Percentiles rank a stretch among this genome's conserved stretches.
Evolutionary conservation across 2,888 invertebrate genomes (phyloP).

Genomic region (Platycheirus rosarum): DNA sequence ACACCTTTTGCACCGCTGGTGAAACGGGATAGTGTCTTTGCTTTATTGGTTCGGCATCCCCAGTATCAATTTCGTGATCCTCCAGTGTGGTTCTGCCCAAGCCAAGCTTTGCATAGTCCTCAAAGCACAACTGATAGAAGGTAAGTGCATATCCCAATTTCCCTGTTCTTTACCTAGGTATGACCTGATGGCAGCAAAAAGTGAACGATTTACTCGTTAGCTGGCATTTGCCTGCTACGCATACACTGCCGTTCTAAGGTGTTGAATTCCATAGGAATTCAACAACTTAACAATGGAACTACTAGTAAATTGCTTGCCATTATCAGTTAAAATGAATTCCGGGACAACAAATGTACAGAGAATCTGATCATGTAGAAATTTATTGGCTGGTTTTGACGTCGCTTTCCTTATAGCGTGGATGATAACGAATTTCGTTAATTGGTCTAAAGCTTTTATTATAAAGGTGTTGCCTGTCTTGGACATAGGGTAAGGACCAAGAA

Average conservation of each 20-base stretch:
- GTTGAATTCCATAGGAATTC: not conserved
- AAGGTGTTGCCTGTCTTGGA: too few relatives aligned
- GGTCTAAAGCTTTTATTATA: too few relatives aligned
- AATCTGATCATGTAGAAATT: too few relatives aligned
- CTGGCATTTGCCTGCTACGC: not conserved
- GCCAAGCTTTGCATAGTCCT: too few relatives aligned
- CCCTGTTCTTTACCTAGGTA: not conserved
- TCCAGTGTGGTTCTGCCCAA: conserved; percentile 8
- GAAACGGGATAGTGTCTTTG: conserved; percentile 50
- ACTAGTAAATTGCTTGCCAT: not conserved
- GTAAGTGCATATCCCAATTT: not conserved
- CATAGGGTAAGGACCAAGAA: too few relatives aligned
- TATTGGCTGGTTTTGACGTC: not conserved
- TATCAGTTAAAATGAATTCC: conserved; percentile 2
- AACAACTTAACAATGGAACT: not conserved
- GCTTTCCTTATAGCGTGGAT: not conserved
- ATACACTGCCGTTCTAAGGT: not conserved
- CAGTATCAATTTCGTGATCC: conserved; percentile 12
- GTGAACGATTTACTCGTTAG: too few relatives aligned
- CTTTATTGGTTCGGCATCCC: conserved; percentile 30
- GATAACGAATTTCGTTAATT: not conserved
- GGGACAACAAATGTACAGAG: not conserved
- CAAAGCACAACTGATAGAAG: not conserved
- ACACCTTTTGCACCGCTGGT: conserved; percentile 40
- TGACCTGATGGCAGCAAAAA: conserved; percentile 1